A percentile compares a stretch with the other conserved stretches of the same genome.
phyloP scores from a whole-genome alignment of 2,797 vertebrate species.

The Gadopsis bispinosus region DNA sequence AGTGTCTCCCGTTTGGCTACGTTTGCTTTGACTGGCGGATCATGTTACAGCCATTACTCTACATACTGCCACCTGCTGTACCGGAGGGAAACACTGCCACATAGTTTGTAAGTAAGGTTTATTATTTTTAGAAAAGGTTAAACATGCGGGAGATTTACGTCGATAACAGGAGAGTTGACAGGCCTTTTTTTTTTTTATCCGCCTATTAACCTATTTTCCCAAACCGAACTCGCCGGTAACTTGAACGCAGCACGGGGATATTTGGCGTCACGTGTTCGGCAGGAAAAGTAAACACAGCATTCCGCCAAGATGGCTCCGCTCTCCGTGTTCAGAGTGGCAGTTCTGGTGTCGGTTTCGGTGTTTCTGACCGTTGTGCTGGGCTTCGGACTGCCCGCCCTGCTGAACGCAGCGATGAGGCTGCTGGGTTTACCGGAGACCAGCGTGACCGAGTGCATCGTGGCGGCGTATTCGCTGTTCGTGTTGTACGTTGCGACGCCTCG shows the following conservation, averaged over 20 bases:
- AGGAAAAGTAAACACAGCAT: constrained; percentile 1
- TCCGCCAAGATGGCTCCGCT: constrained; percentile 80
- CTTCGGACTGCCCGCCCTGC: constrained; percentile 81
- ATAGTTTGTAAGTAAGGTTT: too few species aligned
- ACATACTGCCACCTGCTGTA: too few species aligned
- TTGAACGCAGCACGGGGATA: not conserved
- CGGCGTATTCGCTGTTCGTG: constrained; percentile 82
- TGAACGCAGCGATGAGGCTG: constrained; percentile 70
- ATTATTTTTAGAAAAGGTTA: too few species aligned
- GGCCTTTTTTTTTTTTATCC: too few species aligned
- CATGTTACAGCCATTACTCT: too few species aligned
- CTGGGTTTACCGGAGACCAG: constrained; percentile 82
- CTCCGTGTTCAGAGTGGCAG: constrained; percentile 47
- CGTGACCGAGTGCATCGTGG: constrained; percentile 84
- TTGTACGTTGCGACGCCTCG: constrained; percentile 82
- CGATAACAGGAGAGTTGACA: too few species aligned
- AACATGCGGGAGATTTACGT: too few species aligned
- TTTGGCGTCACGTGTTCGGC: not conserved
- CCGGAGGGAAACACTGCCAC: too few species aligned
- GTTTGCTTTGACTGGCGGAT: too few species aligned
- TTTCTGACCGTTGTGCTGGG: constrained; percentile 81
- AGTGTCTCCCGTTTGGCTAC: too few species aligned
- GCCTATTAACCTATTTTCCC: too few species aligned
- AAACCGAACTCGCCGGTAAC: too few species aligned
- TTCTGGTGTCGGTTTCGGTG: constrained; percentile 80